Evolutionary conservation across 1,140 invertebrate genomes (phyloP), one percentile per base, ranked within the genome.

Genomic region (Rhynchophorus ferrugineus): DNA sequence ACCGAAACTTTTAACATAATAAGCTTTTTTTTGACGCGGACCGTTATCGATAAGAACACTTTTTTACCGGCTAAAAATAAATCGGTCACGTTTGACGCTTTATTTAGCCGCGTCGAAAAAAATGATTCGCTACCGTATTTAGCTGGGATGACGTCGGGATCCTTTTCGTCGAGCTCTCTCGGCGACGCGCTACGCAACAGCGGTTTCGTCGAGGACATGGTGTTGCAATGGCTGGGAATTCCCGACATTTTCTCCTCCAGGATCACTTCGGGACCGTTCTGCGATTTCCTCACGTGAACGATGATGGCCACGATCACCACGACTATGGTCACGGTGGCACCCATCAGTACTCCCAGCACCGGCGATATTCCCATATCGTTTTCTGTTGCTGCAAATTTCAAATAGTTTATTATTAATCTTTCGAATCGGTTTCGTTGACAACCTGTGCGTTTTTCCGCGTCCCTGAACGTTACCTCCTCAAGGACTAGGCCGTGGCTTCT

Each of bases 371-470:
- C 68, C 16, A 78, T 64, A 8, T 75, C 76, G 0, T 71, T 73
- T 48, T 78, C 75, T 49, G 74, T 71, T 24, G 76, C 78, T 79
- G 68, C 7, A 49, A 56, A 38, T 13, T 2, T 44, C 8, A 42
- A 20, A 1, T 22, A 20, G 1, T 17, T 13, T 41, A 45, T 41
- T 7, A 47, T 42, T 44, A 44, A 47, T 44, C 21, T 35, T 29
- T 35, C 18, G 33, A 8, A 29, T 29, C 2, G 5, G 3, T n/a
- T 16, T 29, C 11, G 3, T 1, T 43, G 5, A 16, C 13, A 43
- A 89, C 87, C 85, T 65, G 85, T 87, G 45, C 84, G 74, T 69
- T 87, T 89, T 63, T 89, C 86, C 0, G 87, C 83, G 64, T 87
- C 84, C 22, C 80, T 76, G 61, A 88, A 83, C 1, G 85, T 85